phyloP scores from a whole-genome alignment of 1,140 invertebrate genomes.

The Drosophila watanabei region DNA sequence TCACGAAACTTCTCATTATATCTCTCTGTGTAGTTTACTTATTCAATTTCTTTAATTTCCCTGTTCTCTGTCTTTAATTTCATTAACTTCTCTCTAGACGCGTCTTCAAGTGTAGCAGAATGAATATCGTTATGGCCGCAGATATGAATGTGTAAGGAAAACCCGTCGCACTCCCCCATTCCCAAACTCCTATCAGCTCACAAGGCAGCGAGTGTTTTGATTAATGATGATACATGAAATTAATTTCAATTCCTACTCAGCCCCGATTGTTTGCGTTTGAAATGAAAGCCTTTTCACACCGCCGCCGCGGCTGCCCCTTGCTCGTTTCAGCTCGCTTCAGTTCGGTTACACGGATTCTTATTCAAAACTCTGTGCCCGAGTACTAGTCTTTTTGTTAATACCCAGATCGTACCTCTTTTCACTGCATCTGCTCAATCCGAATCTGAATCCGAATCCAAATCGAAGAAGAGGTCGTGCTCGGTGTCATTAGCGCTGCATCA shows the following conservation, averaged over 20 bases:
- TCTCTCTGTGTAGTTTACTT: not conserved
- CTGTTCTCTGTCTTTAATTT: not conserved
- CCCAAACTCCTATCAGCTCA: constrained; percentile 51
- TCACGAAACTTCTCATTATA: not conserved
- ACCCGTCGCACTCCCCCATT: constrained; percentile 30
- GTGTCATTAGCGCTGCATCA: constrained; percentile 83
- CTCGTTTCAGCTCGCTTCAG: constrained; percentile 2
- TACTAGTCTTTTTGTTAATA: constrained; percentile 75
- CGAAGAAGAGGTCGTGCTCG: constrained; percentile 64
- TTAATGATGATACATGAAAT: constrained; percentile 84
- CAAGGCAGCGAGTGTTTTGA: constrained; percentile 75
- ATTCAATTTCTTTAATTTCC: not conserved
- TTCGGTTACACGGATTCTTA: constrained; percentile 38
- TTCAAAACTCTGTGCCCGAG: constrained; percentile 30
- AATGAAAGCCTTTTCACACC: constrained; percentile 82
- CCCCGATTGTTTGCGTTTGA: constrained; percentile 81
- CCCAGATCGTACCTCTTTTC: constrained; percentile 47
- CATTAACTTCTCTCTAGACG: not conserved
- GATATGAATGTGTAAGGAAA: constrained; percentile 45
- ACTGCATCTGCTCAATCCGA: constrained; percentile 54
- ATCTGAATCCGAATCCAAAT: constrained; percentile 15
- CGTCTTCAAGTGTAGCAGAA: constrained; percentile 56
- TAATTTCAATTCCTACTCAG: constrained; percentile 80
- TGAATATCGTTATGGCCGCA: constrained; percentile 75
- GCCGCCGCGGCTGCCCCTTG: constrained; percentile 23